A percentile compares a stretch with the other conserved stretches of the same genome.
Evolutionary conservation across 2,888 invertebrate genomes (phyloP).

Genomic region (Bursaphelenchus okinawaensis): DNA sequence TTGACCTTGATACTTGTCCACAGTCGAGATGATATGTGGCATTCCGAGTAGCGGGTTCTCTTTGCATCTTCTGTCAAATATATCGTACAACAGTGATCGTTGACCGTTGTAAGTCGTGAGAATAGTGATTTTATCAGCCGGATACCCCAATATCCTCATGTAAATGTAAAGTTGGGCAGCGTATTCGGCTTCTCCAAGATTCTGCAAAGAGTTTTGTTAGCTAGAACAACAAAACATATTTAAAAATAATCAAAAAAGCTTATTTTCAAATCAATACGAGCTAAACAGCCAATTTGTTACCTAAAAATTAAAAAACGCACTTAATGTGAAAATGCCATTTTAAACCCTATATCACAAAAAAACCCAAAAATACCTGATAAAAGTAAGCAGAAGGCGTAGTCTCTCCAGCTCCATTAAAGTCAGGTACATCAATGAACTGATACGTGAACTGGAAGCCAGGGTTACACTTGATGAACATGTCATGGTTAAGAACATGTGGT

Average conservation of each 20-base stretch:
- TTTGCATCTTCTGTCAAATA: slow-evolving; percentile 81
- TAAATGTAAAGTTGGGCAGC: slow-evolving; percentile 96
- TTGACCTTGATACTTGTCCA: slow-evolving; percentile 98
- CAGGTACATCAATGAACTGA: slow-evolving; percentile 89
- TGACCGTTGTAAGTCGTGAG: slow-evolving; percentile 93
- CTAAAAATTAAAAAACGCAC: no score
- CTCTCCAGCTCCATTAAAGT: slow-evolving; percentile 93
- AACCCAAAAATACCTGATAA: slow-evolving; percentile 92
- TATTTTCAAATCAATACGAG: not conserved
- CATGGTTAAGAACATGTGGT: slow-evolving; percentile 74
- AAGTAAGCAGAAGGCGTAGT: slow-evolving; percentile 96
- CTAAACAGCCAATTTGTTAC: not conserved
- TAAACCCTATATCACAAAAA: not conserved
- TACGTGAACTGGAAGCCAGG: slow-evolving; percentile 86
- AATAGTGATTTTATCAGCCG: slow-evolving; percentile 90
- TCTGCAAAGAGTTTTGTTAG: slow-evolving; percentile 57
- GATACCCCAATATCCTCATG: slow-evolving; percentile 92
- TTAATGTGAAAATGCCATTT: no score
- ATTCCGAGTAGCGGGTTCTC: slow-evolving; percentile 88
- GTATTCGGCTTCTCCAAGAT: slow-evolving; percentile 73
- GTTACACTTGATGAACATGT: slow-evolving; percentile 80
- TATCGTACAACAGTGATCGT: slow-evolving; percentile 65
- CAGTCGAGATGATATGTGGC: slow-evolving; percentile 80
- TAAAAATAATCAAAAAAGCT: slow-evolving; percentile 19
- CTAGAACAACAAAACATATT: slow-evolving; percentile 7